These are phyloP conservation scores for Musca domestica DNA, from an alignment of 1,140 invertebrate genomes.

Conservation along the genomic window DNA sequence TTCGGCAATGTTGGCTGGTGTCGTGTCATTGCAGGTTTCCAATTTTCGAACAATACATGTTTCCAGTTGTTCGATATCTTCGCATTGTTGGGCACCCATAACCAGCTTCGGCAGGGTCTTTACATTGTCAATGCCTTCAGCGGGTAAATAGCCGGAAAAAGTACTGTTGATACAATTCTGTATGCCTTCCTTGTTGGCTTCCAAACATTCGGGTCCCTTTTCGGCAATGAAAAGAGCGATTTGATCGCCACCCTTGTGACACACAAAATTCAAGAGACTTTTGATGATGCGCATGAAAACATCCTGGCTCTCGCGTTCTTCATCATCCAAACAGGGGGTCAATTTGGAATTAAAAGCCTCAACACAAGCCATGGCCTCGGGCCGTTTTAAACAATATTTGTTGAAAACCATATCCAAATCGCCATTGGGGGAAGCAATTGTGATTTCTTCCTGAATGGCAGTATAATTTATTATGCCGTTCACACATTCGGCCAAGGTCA, in stretches of 20 bases:
- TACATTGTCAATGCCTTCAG: constrained; percentile 36
- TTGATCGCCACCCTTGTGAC: constrained; percentile 76
- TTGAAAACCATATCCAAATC: constrained; percentile 58
- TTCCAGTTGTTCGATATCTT: constrained; percentile 61
- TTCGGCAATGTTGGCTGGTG: constrained; percentile 75
- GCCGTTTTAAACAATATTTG: constrained; percentile 65
- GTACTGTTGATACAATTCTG: constrained; percentile 66
- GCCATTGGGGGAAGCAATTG: constrained; percentile 61
- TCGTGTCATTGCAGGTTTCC: constrained; percentile 69
- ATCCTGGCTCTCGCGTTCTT: constrained; percentile 56
- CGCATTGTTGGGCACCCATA: constrained; percentile 43
- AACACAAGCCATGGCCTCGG: constrained; percentile 61
- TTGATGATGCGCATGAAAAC: constrained; percentile 66
- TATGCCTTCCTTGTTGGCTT: constrained; percentile 61
- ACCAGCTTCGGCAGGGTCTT: constrained; percentile 44
- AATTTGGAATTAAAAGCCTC: constrained; percentile 59
- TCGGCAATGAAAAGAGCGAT: constrained; percentile 79
- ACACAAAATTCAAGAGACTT: constrained; percentile 69
- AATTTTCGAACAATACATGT: constrained; percentile 64
- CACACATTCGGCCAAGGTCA: constrained; percentile 54
- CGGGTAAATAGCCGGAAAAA: constrained; percentile 55
- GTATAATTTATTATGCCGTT: constrained; percentile 56
- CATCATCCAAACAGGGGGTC: constrained; percentile 62
- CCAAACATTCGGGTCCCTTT: constrained; percentile 70
- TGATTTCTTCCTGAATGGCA: constrained; percentile 61